Evolutionary conservation across 2,888 invertebrate genomes (phyloP), one percentile per base, ranked within the genome.

Genomic region (Camponotus fellah): DNA sequence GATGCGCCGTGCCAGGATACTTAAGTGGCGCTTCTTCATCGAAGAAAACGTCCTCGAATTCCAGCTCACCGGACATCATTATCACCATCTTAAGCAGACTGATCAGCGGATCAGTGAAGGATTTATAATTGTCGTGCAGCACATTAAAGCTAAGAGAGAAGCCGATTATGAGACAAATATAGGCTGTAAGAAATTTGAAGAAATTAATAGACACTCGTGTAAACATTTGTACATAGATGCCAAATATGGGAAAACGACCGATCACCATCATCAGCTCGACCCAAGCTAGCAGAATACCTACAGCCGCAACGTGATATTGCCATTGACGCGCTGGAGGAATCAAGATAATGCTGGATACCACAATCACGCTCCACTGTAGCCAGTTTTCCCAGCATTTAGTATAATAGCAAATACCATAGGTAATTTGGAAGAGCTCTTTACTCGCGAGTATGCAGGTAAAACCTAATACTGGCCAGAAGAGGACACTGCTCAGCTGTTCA

Each of bases 41-140:
- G 79, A 97, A 98, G 93, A 98, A 98, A 86, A 98, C 97, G 91
- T 98, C 98, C 93, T 98, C 98, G 89, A 97, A 98, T 93, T 98
- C 98, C 72, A 98, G 93, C 94, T 98, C 98, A 0, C 98, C 98
- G 0, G 98, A 97, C 98, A 98, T 98, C 98, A 98, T 98, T 91
- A 98, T 97, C 17, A 98, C 96, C 0, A 97, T 97, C 95, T 98
- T 98, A 0, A 98, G 95, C 0, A 98, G 92, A 0, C 96, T 96
- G 76, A 96, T 96, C 0, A 96, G 95, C 3, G 97, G 95, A 88
- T 96, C 96, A 83, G 95, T 93, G 93, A 97, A 98, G 0, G 98
- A 96, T 43, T 96, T 96, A 92, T 97, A 97, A 91, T 97, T 97
- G 69, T 97, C 96, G 92, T 98, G 98, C 6, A 98, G 95, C 2